These are phyloP conservation scores for Chloropsis hardwickii DNA, from an alignment of 2,113 vertebrate genomes.

Conservation along the genomic window DNA sequence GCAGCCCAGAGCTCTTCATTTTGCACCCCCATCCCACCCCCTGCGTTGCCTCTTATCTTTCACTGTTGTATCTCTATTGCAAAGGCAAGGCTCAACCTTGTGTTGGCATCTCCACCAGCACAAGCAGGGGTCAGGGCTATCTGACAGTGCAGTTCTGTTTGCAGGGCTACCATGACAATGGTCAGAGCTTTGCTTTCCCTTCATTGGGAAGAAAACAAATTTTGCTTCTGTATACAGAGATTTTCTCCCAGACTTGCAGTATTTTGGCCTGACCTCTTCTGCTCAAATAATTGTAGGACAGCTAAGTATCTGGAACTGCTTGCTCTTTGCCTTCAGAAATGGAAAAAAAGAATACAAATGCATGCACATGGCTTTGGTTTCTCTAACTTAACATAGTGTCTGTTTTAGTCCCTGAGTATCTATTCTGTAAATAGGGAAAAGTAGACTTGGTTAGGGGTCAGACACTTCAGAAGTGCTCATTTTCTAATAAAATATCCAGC, in stretches of 20 bases:
- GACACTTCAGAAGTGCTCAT: background rate
- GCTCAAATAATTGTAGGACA: background rate
- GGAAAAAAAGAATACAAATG: background rate
- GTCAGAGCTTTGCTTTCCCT: background rate
- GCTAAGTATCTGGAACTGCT: background rate
- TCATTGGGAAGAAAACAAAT: background rate
- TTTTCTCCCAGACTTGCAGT: background rate
- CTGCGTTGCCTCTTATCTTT: background rate
- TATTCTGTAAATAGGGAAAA: background rate
- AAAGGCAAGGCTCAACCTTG: background rate
- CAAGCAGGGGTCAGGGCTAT: background rate
- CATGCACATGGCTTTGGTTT: background rate
- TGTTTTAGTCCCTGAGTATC: background rate
- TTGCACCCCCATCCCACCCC: accelerated
- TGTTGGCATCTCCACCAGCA: background rate
- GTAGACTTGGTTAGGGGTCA: background rate
- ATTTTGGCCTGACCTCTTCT: background rate
- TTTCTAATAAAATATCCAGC: background rate
- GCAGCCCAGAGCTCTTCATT: background rate
- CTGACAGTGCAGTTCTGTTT: background rate
- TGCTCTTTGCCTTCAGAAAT: background rate
- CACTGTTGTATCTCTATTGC: background rate
- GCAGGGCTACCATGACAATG: background rate
- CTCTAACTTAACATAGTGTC: background rate
- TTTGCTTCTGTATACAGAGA: background rate